A percentile compares a stretch with the other conserved stretches of the same genome.
Conservation (phyloP, 2,113 vertebrate genomes). For the Pterocles burchelli region DNA sequence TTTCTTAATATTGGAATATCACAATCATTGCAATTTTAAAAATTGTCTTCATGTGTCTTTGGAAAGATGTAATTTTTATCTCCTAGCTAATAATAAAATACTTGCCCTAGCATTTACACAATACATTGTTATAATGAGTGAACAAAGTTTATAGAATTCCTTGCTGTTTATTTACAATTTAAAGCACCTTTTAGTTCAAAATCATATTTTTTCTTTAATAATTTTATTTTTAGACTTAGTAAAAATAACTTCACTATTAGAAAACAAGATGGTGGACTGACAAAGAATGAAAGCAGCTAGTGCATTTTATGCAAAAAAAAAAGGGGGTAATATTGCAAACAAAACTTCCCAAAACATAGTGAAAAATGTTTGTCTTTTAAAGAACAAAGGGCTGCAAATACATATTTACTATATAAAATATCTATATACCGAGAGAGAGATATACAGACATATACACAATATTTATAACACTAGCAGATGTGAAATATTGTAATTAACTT, state of each 20-base stretch:
- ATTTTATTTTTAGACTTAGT: not conserved
- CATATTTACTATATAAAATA: not conserved
- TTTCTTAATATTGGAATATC: not conserved
- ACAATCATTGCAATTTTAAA: not conserved
- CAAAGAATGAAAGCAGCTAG: not conserved
- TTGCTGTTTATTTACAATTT: not conserved
- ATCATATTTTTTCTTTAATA: not conserved
- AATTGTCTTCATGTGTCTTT: not conserved
- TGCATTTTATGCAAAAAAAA: not conserved
- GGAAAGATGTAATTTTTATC: not conserved
- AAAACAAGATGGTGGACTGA: not conserved
- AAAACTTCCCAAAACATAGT: not conserved
- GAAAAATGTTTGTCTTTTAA: not conserved
- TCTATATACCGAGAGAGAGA: not conserved
- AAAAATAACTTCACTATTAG: not conserved
- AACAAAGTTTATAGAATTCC: not conserved
- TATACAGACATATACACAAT: not conserved
- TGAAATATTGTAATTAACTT: not conserved
- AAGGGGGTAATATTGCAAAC: not conserved
- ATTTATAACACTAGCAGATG: not conserved
- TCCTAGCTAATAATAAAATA: not conserved
- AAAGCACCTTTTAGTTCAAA: not conserved
- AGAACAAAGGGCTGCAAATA: not conserved
- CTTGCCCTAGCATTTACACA: not conserved
- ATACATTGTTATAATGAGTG: not conserved